Percentiles rank a stretch among this genome's conserved stretches.
Conservation (phyloP, 1,140 invertebrate species). For the Coelopa frigida region DNA sequence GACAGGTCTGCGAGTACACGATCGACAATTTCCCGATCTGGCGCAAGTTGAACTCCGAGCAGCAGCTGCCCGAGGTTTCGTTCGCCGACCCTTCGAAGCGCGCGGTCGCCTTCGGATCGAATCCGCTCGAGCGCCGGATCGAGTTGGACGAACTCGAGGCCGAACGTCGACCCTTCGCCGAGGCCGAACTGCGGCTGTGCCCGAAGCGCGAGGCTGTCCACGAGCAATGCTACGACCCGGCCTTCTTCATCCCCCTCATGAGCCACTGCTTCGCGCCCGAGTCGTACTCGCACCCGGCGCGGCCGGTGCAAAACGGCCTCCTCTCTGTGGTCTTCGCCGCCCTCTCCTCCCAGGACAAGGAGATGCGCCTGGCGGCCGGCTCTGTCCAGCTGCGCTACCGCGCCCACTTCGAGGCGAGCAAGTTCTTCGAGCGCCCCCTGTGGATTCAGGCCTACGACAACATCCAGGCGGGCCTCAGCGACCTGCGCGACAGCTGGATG, state of each 20-base stretch:
- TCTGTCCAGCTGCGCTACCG: slow-evolving; percentile 56
- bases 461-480: slow-evolving; percentile 47
- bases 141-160: slow-evolving; percentile 23
- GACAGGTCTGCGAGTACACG: slow-evolving; percentile 55
- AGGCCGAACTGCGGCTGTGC: slow-evolving; percentile 23
- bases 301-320: slow-evolving; percentile 55
- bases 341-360: slow-evolving; percentile 50
- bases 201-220: slow-evolving; percentile 29
- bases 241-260: slow-evolving; percentile 62
- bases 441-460: slow-evolving; percentile 45
- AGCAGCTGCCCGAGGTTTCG: slow-evolving; percentile 26
- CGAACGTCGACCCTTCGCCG: slow-evolving; percentile 6
- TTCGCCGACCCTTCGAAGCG: slow-evolving; percentile 24
- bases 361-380: slow-evolving; percentile 54
- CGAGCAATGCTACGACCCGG: slow-evolving; percentile 57
- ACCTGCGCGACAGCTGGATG: slow-evolving; percentile 32
- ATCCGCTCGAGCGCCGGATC: slow-evolving; percentile 26
- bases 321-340: slow-evolving; percentile 54
- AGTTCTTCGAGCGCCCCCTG: slow-evolving; percentile 47
- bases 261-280: slow-evolving; percentile 50
- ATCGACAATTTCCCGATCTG: slow-evolving; percentile 60
- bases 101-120: slow-evolving; percentile 24
- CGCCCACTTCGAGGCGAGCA: slow-evolving; percentile 40
- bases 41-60: slow-evolving; percentile 28
- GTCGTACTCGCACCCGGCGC: slow-evolving; percentile 53